phyloP scores from a whole-genome alignment of 1,140 invertebrate species.

The Frieseomelitta varia region DNA sequence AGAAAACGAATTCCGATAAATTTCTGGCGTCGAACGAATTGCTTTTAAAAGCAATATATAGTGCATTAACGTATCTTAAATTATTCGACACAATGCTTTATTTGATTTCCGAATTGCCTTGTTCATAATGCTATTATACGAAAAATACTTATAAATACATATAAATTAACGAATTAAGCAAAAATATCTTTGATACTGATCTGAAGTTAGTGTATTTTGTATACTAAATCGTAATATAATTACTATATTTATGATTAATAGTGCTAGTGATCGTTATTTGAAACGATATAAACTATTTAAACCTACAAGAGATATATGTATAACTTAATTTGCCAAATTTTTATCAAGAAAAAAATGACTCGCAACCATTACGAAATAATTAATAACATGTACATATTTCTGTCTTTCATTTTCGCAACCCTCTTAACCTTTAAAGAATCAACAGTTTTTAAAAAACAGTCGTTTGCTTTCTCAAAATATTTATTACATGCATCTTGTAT shows the following conservation, averaged over 20 bases:
- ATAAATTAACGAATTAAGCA: neutral
- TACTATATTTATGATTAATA: conserved; percentile 17
- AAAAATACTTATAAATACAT: neutral
- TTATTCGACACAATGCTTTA: neutral
- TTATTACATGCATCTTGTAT: too few relatives aligned
- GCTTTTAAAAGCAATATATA: neutral
- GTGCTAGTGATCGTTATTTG: neutral
- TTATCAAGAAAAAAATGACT: neutral
- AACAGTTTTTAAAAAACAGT: too few relatives aligned
- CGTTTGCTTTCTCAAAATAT: too few relatives aligned
- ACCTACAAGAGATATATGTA: neutral
- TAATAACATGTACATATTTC: neutral
- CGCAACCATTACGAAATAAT: neutral
- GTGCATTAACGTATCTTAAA: neutral
- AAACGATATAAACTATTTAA: neutral
- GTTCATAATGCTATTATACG: neutral
- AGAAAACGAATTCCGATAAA: neutral
- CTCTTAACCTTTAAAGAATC: too few relatives aligned
- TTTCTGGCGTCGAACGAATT: neutral
- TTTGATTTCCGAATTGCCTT: neutral
- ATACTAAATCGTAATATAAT: neutral
- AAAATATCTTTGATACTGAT: neutral
- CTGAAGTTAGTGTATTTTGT: neutral
- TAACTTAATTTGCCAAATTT: neutral
- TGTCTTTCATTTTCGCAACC: too few relatives aligned